Conservation (phyloP, 2,888 invertebrate genomes). For the Cephus rjabovi region DNA sequence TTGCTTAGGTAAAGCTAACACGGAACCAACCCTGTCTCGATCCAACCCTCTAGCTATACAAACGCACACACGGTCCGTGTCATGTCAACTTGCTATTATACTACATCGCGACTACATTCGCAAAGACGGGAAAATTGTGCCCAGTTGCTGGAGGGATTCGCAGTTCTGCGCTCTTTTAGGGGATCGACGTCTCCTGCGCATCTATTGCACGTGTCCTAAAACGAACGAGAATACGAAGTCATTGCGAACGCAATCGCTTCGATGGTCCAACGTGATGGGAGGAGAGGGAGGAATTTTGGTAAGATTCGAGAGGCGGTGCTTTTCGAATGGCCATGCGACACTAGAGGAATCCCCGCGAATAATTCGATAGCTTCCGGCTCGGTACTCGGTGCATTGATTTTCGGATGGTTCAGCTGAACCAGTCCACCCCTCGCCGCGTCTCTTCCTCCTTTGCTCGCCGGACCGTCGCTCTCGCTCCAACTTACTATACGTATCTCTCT, state of each 20-base stretch:
- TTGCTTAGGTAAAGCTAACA: conserved; percentile 55
- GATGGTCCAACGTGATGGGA: background rate
- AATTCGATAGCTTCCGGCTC: conserved; percentile 11
- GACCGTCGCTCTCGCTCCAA: conserved; percentile 7
- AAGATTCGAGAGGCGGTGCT: background rate
- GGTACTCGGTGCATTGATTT: conserved; percentile 40
- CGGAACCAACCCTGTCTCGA: background rate
- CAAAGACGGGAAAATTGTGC: background rate
- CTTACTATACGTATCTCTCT: background rate
- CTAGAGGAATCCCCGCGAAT: conserved; percentile 9
- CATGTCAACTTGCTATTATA: background rate
- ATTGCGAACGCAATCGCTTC: too few species aligned
- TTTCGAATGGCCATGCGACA: conserved; percentile 4
- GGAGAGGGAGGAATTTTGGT: background rate
- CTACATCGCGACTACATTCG: background rate
- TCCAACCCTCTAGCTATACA: background rate
- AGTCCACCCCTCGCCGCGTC: conserved; percentile 15
- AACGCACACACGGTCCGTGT: background rate
- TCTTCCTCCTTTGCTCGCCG: background rate
- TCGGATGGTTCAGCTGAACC: conserved; percentile 13
- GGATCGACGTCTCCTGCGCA: too few species aligned
- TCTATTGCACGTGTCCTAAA: too few species aligned
- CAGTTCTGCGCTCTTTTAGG: background rate
- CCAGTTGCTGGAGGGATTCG: background rate
- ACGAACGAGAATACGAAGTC: too few species aligned